Base-by-base conservation (phyloP, 2,888 invertebrate genomes). In the Mycalesis mineus region DNA sequence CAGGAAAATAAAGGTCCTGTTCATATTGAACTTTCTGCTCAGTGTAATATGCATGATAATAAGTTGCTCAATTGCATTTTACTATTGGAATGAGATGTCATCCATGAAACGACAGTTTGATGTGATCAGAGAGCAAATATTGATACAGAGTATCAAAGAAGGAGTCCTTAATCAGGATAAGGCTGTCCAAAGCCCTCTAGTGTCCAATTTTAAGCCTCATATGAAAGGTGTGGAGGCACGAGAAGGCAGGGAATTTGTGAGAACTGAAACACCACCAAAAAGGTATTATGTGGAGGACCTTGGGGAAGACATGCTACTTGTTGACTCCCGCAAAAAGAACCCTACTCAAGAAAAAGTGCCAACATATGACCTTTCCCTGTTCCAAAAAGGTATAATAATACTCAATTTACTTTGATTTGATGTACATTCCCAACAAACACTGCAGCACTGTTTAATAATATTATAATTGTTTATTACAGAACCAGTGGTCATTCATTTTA, bases 1-100 rank as follows among this genome's bases (percentile, higher is more conserved):
- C 74, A 88, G 85, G 84, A 88, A 88, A 84, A 81, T 88, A 67
- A 86, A 79, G 74, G 75, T 87, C 64, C 74, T 88, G 70, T 84
- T 88, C 70, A 71, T 87, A 54, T 68, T 88, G 52, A 88, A 85
- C 74, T 85, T 88, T 74, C 77, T 88, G 66, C 72, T 88, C 61
- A 82, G 84, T 66, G 71, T 86, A 28, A 67, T 85, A 29, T 86
- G 86, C 70, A 81, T 88, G 77, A 72, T 82, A 51, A 70, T 87
- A 63, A 82, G 84, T 65, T 80, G 82, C 68, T 79, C 80, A 11
- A 75, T 87, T 48, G 85, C 85, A 41, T 84, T 84, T 66, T 88
- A 85, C 67, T 88, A 81, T 67, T 88, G 87, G 84, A 86, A 82
- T 59, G 88, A 88, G 66, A 77, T 88, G 74, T 75, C 79, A 58